phyloP scores from a whole-genome alignment of 2,888 invertebrate species.

The Stenchaetothrips biformis region DNA sequence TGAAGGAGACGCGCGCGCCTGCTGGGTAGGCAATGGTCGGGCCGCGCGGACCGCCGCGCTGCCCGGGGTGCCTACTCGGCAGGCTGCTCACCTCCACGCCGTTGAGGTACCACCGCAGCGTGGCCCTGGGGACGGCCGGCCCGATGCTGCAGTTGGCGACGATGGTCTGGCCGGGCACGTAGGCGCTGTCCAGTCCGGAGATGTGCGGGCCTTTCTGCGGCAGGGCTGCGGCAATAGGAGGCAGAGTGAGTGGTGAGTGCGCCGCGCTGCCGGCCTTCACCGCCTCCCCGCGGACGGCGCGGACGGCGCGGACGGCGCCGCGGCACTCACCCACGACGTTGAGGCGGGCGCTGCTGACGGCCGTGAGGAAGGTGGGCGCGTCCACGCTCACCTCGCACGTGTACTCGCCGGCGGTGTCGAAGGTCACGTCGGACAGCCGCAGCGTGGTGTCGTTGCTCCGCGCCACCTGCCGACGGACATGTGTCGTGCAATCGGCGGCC shows the following conservation, averaged over 20 bases:
- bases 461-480: background rate
- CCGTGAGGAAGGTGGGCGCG: background rate
- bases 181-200: background rate
- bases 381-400: background rate
- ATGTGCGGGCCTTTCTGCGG: background rate
- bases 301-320: too few species aligned
- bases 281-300: too few species aligned
- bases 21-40: too few species aligned
- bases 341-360: background rate
- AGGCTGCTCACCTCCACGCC: background rate
- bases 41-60: too few species aligned
- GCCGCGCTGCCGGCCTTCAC: too few species aligned
- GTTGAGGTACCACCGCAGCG: slow-evolving; percentile 11
- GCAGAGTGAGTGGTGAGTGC: background rate
- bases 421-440: background rate
- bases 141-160: slow-evolving; percentile 12
- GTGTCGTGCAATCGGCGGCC: too few species aligned
- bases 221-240: background rate
- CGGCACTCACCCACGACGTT: background rate
- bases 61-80: too few species aligned
- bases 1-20: too few species aligned
- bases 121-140: background rate
- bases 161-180: slow-evolving; percentile 4
- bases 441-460: background rate
- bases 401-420: background rate